phyloP scores from a whole-genome alignment of 2,888 invertebrate genomes.

The Monoplex corrugatus region DNA sequence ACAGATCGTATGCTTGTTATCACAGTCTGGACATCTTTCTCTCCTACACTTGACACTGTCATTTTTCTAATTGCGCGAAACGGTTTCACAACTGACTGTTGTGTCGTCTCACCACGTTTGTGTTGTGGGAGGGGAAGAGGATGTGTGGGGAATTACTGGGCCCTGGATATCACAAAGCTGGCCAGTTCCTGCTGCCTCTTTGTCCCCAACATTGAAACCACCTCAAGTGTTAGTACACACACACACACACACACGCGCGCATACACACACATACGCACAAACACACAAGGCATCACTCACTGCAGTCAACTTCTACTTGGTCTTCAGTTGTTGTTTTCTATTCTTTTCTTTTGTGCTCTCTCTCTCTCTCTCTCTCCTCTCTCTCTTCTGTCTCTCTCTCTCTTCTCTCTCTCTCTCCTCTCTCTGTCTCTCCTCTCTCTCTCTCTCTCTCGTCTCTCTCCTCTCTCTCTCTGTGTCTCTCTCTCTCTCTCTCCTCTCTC shows the following conservation, averaged over 20 bases:
- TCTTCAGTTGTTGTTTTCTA: background rate
- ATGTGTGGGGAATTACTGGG: background rate
- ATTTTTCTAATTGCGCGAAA: constrained; percentile 26
- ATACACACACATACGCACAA: too few species aligned
- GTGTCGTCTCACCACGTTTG: background rate
- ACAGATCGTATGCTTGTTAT: constrained; percentile 43
- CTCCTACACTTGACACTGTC: background rate
- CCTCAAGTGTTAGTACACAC: background rate
- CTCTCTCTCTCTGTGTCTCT: background rate
- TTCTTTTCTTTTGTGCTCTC: background rate
- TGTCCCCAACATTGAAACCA: background rate
- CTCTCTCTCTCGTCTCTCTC: background rate
- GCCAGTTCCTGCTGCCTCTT: background rate
- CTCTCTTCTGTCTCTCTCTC: too few species aligned
- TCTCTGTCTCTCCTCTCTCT: background rate
- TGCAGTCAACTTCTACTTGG: too few species aligned
- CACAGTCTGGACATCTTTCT: constrained; percentile 34
- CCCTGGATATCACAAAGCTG: background rate
- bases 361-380: background rate
- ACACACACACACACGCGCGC: background rate
- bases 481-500: too few species aligned
- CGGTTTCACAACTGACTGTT: background rate
- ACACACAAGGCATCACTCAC: too few species aligned
- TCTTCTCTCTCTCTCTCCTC: background rate
- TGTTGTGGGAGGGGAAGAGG: background rate